A percentile compares a stretch with the other conserved stretches of the same genome.
Conservation (phyloP, 2,113 vertebrate genomes). For the Arenaria interpres region DNA sequence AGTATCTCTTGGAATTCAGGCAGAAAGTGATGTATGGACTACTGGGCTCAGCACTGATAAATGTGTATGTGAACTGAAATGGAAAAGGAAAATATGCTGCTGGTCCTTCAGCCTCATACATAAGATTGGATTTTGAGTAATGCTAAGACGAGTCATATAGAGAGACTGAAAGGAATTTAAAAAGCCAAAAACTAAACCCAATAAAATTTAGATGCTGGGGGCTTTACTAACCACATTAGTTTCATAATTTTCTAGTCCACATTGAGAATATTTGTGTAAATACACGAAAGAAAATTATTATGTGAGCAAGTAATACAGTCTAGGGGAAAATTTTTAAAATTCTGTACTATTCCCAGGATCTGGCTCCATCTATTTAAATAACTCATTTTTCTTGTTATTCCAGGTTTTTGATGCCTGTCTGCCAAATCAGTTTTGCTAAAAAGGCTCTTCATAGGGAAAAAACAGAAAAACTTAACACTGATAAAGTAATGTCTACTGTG, state of each 20-base stretch:
- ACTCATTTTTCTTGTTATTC: not conserved
- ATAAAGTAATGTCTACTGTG: not conserved
- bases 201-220: not conserved
- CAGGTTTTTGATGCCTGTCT: not conserved
- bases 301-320: not conserved
- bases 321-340: not conserved
- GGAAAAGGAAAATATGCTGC: not conserved
- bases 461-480: accelerated
- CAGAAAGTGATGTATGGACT: not conserved
- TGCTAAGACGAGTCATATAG: not conserved
- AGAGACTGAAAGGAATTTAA: not conserved
- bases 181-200: not conserved
- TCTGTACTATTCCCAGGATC: not conserved
- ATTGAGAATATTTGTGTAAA: not conserved
- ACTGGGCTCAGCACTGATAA: not conserved
- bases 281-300: not conserved
- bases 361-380: not conserved
- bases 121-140: not conserved
- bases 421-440: not conserved
- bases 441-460: not conserved
- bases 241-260: not conserved
- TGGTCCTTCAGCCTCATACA: accelerated
- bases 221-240: not conserved
- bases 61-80: not conserved
- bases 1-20: not conserved